These are phyloP conservation scores for Spodoptera frugiperda DNA, from an alignment of 1,140 invertebrate species.

Conservation along the genomic window DNA sequence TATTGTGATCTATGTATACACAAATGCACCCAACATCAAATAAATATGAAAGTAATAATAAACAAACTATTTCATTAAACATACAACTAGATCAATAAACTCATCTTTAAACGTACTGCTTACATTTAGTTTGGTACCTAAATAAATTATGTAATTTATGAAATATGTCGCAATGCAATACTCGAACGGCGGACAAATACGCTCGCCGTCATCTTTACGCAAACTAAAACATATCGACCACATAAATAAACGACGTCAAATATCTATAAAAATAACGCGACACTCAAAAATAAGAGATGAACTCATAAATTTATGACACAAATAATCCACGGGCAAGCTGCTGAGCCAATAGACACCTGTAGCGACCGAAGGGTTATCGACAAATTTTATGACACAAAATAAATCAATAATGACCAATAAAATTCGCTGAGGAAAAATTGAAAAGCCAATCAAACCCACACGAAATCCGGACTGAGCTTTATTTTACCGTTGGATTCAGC, in stretches of 20 bases:
- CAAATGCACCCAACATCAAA: too few species aligned
- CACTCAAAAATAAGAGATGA: conserved; percentile 26
- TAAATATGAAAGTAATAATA: too few species aligned
- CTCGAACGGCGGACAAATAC: neutral
- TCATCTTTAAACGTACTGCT: too few species aligned
- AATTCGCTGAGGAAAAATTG: conserved; percentile 16
- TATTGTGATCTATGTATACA: too few species aligned
- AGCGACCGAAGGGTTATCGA: conserved; percentile 5
- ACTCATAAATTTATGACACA: conserved; percentile 18
- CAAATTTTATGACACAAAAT: neutral
- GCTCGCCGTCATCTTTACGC: neutral
- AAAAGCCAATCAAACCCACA: conserved; percentile 17
- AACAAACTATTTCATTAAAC: too few species aligned
- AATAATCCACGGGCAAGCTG: neutral
- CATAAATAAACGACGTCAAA: conserved; percentile 13
- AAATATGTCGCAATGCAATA: conserved; percentile 1
- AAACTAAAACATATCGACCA: neutral
- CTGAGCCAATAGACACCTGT: neutral
- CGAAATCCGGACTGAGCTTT: conserved; percentile 5
- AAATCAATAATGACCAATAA: neutral
- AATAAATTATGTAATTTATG: neutral
- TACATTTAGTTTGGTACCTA: too few species aligned
- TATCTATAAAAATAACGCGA: conserved; percentile 17
- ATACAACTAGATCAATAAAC: too few species aligned
- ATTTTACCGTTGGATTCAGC: conserved; percentile 25